Evolutionary conservation across 2,888 invertebrate genomes (phyloP).

Genomic region (Latrodectus hesperus): DNA sequence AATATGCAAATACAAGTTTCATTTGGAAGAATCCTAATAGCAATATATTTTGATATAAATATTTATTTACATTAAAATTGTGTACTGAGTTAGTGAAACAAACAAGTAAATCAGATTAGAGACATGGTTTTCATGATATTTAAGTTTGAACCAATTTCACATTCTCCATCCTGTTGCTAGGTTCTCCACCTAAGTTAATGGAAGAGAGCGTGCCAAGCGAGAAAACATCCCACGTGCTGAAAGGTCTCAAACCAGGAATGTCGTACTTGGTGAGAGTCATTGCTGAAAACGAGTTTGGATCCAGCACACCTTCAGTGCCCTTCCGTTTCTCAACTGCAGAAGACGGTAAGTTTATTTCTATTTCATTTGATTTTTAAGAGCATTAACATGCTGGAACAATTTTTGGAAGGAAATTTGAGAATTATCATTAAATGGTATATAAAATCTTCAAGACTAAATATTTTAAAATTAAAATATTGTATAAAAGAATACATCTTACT

Average conservation of each 20-base stretch:
- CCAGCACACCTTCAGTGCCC: constrained; percentile 52
- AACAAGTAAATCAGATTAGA: no score
- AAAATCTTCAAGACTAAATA: no score
- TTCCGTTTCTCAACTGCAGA: constrained; percentile 48
- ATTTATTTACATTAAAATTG: no score
- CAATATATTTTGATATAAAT: no score
- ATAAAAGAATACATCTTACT: no score
- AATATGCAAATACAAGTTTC: no score
- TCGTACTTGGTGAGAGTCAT: constrained; percentile 50
- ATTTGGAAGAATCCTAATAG: no score
- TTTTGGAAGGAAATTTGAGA: no score
- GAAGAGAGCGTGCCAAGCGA: constrained; percentile 20
- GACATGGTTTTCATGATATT: not conserved
- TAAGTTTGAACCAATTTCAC: not conserved
- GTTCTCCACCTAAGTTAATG: constrained; percentile 39
- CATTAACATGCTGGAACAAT: no score
- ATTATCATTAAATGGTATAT: no score
- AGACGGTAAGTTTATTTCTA: constrained; percentile 30
- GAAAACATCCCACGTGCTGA: constrained; percentile 13
- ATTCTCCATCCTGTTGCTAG: not conserved
- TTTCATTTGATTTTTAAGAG: not conserved
- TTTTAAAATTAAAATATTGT: no score
- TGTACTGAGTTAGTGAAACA: no score
- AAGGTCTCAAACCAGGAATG: constrained; percentile 37
- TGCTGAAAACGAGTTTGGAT: constrained; percentile 61